These are phyloP conservation scores for Dasypus novemcinctus DNA, from an alignment of 2,113 vertebrate species.

Conservation along the genomic window DNA sequence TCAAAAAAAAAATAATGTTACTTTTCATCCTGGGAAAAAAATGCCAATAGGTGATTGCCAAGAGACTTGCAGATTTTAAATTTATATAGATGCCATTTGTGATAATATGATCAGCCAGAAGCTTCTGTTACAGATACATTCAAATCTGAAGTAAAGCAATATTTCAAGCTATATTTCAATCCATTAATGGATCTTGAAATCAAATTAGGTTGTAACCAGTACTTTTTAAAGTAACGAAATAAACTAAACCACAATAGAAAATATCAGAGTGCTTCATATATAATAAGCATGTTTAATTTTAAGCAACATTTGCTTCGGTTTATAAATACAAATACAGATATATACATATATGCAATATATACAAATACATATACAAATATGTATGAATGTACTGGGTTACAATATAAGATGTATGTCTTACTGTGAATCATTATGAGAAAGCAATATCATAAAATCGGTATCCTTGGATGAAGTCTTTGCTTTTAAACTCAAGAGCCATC, in stretches of 20 bases:
- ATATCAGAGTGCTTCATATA: background rate
- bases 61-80: background rate
- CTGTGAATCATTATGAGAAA: background rate
- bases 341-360: too few species aligned
- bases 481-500: background rate
- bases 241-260: background rate
- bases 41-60: background rate
- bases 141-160: background rate
- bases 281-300: background rate
- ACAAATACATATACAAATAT: background rate
- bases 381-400: background rate
- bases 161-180: background rate
- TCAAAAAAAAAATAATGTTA: constrained; percentile 35
- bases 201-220: background rate
- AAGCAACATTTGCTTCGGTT: background rate
- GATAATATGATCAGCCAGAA: background rate
- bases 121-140: background rate
- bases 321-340: background rate
- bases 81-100: background rate
- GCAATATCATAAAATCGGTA: background rate
- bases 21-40: background rate
- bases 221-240: constrained; percentile 12
- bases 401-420: constrained; percentile 6
- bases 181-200: background rate
- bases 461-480: background rate